A percentile compares a stretch with the other conserved stretches of the same genome.
Conservation (phyloP, 2,113 vertebrate species). For the Pristiophorus japonicus region DNA sequence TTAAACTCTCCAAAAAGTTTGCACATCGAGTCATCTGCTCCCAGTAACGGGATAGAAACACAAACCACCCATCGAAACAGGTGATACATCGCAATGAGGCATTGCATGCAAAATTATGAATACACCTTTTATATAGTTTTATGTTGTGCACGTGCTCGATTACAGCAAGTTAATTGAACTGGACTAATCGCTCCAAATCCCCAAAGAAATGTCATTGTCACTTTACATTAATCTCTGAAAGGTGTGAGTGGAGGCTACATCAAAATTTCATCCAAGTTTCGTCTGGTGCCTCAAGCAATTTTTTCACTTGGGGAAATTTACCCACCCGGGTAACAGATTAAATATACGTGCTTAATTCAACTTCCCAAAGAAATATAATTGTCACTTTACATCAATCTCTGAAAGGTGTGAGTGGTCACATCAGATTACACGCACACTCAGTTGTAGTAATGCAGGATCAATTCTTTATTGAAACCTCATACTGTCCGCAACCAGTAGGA, state of each 20-base stretch:
- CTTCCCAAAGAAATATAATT: too few species aligned
- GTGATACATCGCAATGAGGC: background rate
- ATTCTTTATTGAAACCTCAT: too few species aligned
- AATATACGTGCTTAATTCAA: background rate
- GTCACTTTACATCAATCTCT: too few species aligned
- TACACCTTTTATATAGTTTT: background rate
- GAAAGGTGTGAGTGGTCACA: too few species aligned
- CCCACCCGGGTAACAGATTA: background rate
- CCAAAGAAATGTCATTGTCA: background rate
- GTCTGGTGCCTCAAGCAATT: background rate
- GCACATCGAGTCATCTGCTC: background rate
- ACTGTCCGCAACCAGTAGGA: too few species aligned
- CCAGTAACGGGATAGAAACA: background rate
- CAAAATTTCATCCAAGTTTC: background rate
- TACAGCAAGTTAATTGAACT: background rate
- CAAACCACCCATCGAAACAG: background rate
- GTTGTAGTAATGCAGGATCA: too few species aligned
- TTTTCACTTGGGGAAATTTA: background rate
- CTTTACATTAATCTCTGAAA: background rate
- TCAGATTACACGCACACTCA: too few species aligned
- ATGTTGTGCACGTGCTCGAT: background rate
- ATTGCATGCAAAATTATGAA: background rate
- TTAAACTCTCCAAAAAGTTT: conserved; percentile 43
- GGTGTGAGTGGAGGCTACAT: background rate
- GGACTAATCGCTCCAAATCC: background rate